Conservation (phyloP, 1,140 invertebrate species). For the Drosophila tropicalis region DNA sequence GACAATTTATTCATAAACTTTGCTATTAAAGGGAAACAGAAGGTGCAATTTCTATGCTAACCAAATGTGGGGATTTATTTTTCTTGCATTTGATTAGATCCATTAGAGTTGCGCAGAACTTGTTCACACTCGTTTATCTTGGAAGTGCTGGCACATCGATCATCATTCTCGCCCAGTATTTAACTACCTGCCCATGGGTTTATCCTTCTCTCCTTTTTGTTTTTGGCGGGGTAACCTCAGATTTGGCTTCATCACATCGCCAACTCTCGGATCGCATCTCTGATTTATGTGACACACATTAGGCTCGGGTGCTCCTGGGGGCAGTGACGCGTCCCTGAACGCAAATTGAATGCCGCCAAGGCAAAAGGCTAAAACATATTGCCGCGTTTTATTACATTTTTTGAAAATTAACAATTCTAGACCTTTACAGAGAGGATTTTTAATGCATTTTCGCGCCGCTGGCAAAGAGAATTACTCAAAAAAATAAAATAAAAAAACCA, state of each 20-base stretch:
- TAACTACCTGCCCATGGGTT: neutral
- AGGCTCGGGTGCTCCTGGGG: slow-evolving; percentile 24
- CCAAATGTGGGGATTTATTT: neutral
- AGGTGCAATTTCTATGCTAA: neutral
- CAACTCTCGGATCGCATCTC: neutral
- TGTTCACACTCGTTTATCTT: slow-evolving; percentile 24
- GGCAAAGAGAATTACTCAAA: slow-evolving; percentile 69
- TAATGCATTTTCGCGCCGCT: slow-evolving; percentile 63
- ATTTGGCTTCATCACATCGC: neutral
- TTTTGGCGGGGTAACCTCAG: neutral
- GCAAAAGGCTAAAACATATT: slow-evolving; percentile 50
- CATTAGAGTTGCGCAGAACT: slow-evolving; percentile 3
- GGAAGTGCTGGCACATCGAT: slow-evolving; percentile 42
- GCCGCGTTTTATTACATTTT: slow-evolving; percentile 61
- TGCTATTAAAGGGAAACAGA: neutral
- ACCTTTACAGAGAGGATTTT: slow-evolving; percentile 28
- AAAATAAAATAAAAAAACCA: slow-evolving; percentile 43
- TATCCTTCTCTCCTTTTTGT: neutral
- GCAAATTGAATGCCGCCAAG: slow-evolving; percentile 59
- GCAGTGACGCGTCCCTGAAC: neutral
- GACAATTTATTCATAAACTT: too few species aligned
- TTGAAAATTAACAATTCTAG: slow-evolving; percentile 69
- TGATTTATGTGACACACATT: slow-evolving; percentile 71
- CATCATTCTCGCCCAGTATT: slow-evolving; percentile 33
- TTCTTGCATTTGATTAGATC: neutral